A percentile compares a stretch with the other conserved stretches of the same genome.
Conservation (phyloP, 30 jellyfish, hydroid and myxozoan species). For the Chironex yamaguchii region DNA sequence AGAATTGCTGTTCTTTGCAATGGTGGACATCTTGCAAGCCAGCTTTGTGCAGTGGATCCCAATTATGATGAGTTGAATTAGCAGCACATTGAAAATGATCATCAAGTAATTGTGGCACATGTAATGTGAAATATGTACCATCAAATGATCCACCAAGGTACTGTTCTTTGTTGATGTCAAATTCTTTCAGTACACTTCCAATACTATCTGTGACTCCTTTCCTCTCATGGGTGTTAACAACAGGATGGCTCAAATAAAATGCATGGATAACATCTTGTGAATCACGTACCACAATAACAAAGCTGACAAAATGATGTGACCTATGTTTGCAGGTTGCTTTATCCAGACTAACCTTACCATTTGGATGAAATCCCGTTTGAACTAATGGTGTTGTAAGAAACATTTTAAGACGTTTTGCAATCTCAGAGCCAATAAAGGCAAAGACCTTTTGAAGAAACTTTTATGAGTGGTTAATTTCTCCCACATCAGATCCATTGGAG, state of each 20-base stretch:
- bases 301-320: too few relatives aligned
- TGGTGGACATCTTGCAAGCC: constrained; percentile 19
- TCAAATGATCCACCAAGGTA: constrained; percentile 33
- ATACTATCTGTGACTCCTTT: constrained; percentile 4
- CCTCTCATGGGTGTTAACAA: background rate
- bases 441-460: too few relatives aligned
- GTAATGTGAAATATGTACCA: constrained; percentile 4
- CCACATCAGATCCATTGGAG: background rate
- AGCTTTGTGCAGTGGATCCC: constrained; percentile 35
- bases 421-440: too few relatives aligned
- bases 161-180: background rate
- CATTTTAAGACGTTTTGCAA: too few relatives aligned
- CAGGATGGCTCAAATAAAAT: constrained; percentile 20
- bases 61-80: background rate
- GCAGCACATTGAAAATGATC: background rate
- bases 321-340: too few relatives aligned
- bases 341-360: too few relatives aligned
- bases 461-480: background rate
- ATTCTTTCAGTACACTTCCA: background rate
- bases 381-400: too few relatives aligned
- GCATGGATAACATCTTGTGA: background rate
- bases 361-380: too few relatives aligned
- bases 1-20: background rate
- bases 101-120: background rate
- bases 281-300: too few relatives aligned